Base-by-base conservation (phyloP, 2,797 vertebrate genomes). In the Diceros bicornis region DNA sequence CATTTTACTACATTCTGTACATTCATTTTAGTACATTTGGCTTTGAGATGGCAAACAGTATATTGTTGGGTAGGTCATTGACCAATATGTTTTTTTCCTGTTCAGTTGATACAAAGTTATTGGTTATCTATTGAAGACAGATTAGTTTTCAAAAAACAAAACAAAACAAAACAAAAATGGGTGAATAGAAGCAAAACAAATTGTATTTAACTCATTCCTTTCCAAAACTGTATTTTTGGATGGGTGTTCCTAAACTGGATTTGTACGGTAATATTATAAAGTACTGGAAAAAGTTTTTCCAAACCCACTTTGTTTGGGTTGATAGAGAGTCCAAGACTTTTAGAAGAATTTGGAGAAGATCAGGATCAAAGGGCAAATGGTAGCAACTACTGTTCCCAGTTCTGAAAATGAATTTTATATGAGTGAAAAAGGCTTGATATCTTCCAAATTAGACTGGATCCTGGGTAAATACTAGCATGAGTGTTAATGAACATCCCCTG, bases 401-500 rank as follows among this genome's bases (percentile, higher is more conserved):
- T 89, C 13, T 90, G 29, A 87, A 89, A 89, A 86, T 92, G 17
- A 78, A 4, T 12, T 94, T 77, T 62, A 37, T 29, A 29, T 8
- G 59, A 96, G 11, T 55, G 1, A 23, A 61, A 93, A 77, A 52
- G 6, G 0, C 13, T 81, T 75, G 18, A 71, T 47, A 17, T 55
- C 27, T 75, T 95, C 37, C 16, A 81, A 75, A 81, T 50, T 55
- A 95, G 85, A 87, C 25, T 55, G 32, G 25, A 79, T 92, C n/a
- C 41, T 92, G 10, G 4, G 11, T 81, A 89, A 95, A 93, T 59
- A 72, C 41, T 71, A 94, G 1, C 23, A 55, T 77, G 47, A 1
- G 14, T 55, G 3, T 77, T 81, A 89, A 50, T 37, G 92, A 85
- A 81, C 21, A 71, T 69, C 9, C 5, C 12, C 32, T 41, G 7